Percentiles rank a stretch among this genome's conserved stretches.
Evolutionary conservation across 2,888 invertebrate genomes (phyloP).

Genomic region (Timandra comae): DNA sequence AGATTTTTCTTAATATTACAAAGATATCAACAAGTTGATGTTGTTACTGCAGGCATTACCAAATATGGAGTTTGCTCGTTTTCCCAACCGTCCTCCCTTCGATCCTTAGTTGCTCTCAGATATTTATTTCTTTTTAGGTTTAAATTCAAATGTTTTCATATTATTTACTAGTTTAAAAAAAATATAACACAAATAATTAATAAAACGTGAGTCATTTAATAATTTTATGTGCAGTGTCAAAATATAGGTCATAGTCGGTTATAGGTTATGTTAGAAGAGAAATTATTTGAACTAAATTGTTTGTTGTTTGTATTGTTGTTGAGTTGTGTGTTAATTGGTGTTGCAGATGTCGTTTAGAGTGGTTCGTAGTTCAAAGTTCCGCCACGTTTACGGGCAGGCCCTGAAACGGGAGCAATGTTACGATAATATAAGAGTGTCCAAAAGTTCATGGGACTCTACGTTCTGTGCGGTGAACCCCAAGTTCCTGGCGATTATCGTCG

Average conservation of each 20-base stretch:
- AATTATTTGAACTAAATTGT: constrained; percentile 46
- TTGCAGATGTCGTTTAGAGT: constrained; percentile 95
- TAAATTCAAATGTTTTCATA: constrained; percentile 71
- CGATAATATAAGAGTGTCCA: constrained; percentile 97
- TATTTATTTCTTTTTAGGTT: constrained; percentile 60
- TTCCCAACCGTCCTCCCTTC: constrained; percentile 78
- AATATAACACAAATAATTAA: constrained; percentile 50
- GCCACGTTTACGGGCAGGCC: constrained; percentile 94
- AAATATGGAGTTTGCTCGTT: constrained; percentile 83
- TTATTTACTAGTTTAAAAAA: constrained; percentile 60
- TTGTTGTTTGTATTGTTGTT: constrained; percentile 52
- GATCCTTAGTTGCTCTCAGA: constrained; percentile 73
- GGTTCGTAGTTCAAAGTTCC: constrained; percentile 98
- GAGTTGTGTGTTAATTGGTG: constrained; percentile 55
- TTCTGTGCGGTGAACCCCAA: constrained; percentile 99
- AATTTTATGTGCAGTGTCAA: constrained; percentile 55
- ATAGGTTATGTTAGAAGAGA: constrained; percentile 70
- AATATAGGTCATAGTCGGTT: constrained; percentile 68
- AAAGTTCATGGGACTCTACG: constrained; percentile 98
- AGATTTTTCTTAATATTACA: neutral
- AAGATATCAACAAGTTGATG: constrained; percentile 36
- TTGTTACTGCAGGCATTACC: constrained; percentile 78
- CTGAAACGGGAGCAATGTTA: constrained; percentile 97
- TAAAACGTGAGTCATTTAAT: constrained; percentile 62
- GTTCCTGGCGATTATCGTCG: constrained; percentile 97